Conservation (phyloP, 2,797 vertebrate genomes). For the Betta splendens region DNA sequence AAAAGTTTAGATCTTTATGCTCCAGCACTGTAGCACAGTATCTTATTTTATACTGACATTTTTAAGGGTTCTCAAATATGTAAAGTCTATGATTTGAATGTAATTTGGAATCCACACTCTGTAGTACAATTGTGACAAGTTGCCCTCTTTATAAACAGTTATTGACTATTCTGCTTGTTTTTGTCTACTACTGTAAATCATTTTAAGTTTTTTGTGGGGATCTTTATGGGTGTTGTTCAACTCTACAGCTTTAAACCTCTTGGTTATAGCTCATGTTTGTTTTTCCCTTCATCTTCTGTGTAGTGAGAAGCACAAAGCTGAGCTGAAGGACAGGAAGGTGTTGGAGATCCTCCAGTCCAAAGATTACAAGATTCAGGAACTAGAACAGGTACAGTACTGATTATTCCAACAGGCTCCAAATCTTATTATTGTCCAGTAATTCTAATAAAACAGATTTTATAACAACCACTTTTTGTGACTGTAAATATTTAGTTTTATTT, state of each 20-base stretch:
- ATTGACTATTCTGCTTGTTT: not conserved
- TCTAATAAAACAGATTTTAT: too few relatives aligned
- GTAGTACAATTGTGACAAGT: not conserved
- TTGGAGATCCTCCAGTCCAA: slow-evolving; percentile 93
- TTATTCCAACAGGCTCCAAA: not conserved
- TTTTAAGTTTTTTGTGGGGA: not conserved
- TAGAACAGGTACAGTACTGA: slow-evolving; percentile 85
- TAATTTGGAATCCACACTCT: not conserved
- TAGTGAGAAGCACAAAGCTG: slow-evolving; percentile 93
- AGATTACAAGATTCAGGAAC: slow-evolving; percentile 87
- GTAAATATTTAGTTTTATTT: not conserved
- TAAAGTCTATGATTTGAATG: not conserved
- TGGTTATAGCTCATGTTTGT: not conserved
- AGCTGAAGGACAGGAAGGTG: slow-evolving; percentile 92
- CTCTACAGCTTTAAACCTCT: not conserved
- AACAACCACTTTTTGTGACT: too few relatives aligned
- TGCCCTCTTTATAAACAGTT: not conserved
- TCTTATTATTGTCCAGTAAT: not conserved
- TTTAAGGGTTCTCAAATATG: too few relatives aligned
- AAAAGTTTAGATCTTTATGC: slow-evolving; percentile 51
- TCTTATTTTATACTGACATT: not conserved
- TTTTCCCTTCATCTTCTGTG: slow-evolving; percentile 33
- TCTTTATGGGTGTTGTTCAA: not conserved
- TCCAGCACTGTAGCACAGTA: slow-evolving; percentile 14
- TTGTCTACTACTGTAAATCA: not conserved